A percentile compares a stretch with the other conserved stretches of the same genome.
phyloP scores from a whole-genome alignment of 2,113 vertebrate genomes.

The Empidonax alnorum region DNA sequence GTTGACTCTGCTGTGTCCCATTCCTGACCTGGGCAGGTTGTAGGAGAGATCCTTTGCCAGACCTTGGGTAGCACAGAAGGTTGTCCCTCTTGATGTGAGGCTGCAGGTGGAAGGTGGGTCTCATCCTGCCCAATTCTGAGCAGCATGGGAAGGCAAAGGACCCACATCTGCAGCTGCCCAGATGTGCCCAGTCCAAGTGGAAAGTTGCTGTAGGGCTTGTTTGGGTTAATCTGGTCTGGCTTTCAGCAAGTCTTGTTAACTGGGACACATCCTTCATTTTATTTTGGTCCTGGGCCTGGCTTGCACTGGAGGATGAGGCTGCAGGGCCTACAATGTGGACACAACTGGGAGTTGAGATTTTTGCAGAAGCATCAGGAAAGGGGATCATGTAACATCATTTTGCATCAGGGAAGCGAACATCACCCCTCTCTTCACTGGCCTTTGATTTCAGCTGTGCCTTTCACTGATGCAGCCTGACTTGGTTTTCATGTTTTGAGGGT shows the following conservation, averaged over 20 bases:
- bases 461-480: background rate
- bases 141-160: background rate
- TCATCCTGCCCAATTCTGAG: background rate
- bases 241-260: background rate
- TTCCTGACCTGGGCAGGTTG: background rate
- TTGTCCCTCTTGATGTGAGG: background rate
- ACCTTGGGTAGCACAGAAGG: fast-evolving
- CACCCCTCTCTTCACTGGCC: background rate
- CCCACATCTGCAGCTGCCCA: background rate
- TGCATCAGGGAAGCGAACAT: background rate
- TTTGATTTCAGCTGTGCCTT: background rate
- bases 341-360: background rate
- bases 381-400: background rate
- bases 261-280: background rate
- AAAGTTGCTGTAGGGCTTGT: background rate
- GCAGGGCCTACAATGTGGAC: background rate
- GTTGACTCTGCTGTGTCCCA: background rate
- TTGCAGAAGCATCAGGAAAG: background rate
- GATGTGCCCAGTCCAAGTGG: background rate
- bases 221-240: background rate
- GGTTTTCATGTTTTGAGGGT: background rate
- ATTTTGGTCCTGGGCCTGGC: background rate
- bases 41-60: background rate
- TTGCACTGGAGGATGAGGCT: background rate
- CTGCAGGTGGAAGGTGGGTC: background rate